Conservation (phyloP, 2,113 vertebrate genomes). For the Daboia siamensis region DNA sequence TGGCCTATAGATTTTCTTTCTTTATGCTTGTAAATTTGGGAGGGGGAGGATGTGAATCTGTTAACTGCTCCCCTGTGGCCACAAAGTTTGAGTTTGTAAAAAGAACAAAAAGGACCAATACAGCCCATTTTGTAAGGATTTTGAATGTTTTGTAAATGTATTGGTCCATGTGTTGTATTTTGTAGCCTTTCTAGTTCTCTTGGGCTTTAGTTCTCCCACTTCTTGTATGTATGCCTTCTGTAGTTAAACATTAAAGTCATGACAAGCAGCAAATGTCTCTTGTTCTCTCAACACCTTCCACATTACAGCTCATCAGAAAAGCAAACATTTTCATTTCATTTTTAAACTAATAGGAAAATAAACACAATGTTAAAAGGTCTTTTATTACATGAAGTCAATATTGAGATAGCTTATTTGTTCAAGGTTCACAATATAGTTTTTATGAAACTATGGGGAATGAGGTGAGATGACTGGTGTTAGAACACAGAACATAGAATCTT, state of each 20-base stretch:
- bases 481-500: background rate
- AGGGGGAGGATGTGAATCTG: constrained; percentile 58
- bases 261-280: constrained; percentile 67
- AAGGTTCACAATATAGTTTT: background rate
- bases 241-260: constrained; percentile 93
- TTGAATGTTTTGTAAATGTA: constrained; percentile 97
- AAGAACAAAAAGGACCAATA: constrained; percentile 87
- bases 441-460: background rate
- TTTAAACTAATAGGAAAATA: background rate
- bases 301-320: background rate
- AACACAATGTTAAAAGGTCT: background rate
- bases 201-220: constrained; percentile 90
- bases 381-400: background rate
- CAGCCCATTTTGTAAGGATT: constrained; percentile 95
- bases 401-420: background rate
- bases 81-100: constrained; percentile 79
- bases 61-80: constrained; percentile 53
- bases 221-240: constrained; percentile 92
- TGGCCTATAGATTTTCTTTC: constrained; percentile 46
- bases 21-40: constrained; percentile 83
- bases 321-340: background rate
- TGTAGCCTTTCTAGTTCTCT: constrained; percentile 92
- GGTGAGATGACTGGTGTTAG: background rate
- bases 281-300: constrained; percentile 52
- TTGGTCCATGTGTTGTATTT: constrained; percentile 95